Evolutionary conservation across 2,888 invertebrate species (phyloP).

Genomic region (Aporophyla nigra): DNA sequence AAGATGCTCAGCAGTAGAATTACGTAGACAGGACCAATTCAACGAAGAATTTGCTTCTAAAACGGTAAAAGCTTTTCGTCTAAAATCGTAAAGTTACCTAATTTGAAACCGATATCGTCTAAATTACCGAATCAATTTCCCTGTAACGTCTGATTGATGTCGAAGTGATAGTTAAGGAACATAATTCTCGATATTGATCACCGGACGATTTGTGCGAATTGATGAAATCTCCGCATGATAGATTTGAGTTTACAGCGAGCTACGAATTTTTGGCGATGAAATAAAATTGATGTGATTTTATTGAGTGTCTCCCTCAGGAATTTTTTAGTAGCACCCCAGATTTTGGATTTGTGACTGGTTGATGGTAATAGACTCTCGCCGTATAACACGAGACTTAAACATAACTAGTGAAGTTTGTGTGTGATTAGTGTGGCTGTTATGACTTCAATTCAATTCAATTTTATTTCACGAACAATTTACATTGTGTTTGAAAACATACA

Average conservation of each 20-base stretch:
- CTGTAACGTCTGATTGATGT: constrained; percentile 54
- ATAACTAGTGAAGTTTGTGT: no score
- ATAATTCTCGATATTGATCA: constrained; percentile 67
- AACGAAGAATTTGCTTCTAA: not conserved
- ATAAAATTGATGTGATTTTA: not conserved
- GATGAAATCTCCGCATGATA: constrained; percentile 75
- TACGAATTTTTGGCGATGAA: constrained; percentile 22
- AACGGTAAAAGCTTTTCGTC: not conserved
- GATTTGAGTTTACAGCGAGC: constrained; percentile 57
- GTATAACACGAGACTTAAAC: no score
- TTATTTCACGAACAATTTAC: no score
- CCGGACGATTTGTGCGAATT: constrained; percentile 65
- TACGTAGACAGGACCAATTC: not conserved
- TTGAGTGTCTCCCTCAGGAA: no score
- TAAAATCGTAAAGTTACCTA: not conserved
- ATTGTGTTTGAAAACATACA: no score
- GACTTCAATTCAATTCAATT: no score
- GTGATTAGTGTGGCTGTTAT: no score
- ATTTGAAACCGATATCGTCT: constrained; percentile 16
- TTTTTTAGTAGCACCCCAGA: no score
- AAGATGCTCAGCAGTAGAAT: no score
- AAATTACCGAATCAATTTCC: constrained; percentile 41
- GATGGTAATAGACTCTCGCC: no score
- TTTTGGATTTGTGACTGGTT: no score
- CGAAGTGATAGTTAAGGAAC: constrained; percentile 65